Evolutionary conservation across 2,113 vertebrate genomes (phyloP).

Genomic region (Chloropsis hardwickii): DNA sequence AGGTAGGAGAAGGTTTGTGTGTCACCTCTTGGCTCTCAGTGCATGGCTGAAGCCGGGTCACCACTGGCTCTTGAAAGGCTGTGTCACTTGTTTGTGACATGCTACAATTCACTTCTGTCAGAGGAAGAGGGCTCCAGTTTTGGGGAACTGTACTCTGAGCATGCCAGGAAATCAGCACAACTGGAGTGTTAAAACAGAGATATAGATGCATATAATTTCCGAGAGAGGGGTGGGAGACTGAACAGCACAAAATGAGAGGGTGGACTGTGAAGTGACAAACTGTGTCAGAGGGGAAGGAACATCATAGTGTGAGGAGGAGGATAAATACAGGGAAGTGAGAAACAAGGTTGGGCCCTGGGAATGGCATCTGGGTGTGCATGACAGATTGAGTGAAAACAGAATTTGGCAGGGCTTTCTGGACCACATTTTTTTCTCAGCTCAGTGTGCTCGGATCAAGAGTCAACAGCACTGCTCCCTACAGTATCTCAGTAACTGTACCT

Average conservation of each 20-base stretch:
- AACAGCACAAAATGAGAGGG: neutral
- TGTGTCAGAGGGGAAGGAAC: neutral
- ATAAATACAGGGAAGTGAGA: neutral
- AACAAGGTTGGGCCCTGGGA: neutral
- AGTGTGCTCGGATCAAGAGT: neutral
- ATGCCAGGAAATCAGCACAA: neutral
- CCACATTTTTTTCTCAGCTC: neutral
- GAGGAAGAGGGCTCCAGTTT: neutral
- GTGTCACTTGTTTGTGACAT: neutral
- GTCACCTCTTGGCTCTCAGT: neutral
- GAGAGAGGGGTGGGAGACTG: neutral
- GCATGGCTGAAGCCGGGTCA: neutral
- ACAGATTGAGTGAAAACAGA: neutral
- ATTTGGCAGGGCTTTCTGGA: neutral
- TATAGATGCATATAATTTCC: neutral
- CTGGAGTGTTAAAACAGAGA: neutral
- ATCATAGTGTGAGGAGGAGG: rapidly evolving
- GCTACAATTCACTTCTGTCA: neutral
- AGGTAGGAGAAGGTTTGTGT: neutral
- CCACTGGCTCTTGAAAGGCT: neutral
- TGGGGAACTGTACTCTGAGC: neutral
- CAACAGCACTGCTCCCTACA: neutral
- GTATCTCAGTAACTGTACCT: neutral
- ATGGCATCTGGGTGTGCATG: neutral
- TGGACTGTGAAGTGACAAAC: neutral